These are phyloP conservation scores for Hucho hucho DNA, from an alignment of 2,113 vertebrate genomes.

Conservation along the genomic window DNA sequence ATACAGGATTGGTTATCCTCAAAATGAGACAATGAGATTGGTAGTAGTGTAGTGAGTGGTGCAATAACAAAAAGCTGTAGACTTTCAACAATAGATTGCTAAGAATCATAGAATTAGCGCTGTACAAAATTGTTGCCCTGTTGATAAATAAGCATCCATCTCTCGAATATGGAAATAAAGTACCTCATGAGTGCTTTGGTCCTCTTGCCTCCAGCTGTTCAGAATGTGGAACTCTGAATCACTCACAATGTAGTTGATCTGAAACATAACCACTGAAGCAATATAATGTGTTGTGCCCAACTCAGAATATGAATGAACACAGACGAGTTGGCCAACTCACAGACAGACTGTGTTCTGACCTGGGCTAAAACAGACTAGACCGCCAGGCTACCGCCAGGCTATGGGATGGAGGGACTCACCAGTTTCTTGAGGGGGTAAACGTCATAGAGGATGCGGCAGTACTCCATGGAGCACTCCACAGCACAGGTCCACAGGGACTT, in stretches of 20 bases:
- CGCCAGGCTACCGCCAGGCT: neutral
- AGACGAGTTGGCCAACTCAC: neutral
- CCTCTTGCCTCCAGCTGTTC: conserved; percentile 94
- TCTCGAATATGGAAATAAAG: neutral
- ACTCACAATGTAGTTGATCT: conserved; percentile 97
- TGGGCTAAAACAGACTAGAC: neutral
- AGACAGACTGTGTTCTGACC: neutral
- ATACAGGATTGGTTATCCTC: neutral
- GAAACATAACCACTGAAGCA: conserved; percentile 21
- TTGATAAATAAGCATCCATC: too few relatives aligned
- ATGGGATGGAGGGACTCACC: conserved; percentile 70
- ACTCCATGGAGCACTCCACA: conserved; percentile 97
- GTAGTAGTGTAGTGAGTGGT: neutral
- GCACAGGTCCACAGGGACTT: conserved; percentile 98
- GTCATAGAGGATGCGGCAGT: conserved; percentile 96
- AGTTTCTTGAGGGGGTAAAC: conserved; percentile 92
- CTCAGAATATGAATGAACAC: too few relatives aligned
- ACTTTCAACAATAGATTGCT: too few relatives aligned
- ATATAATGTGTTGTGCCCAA: neutral
- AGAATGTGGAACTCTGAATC: conserved; percentile 95
- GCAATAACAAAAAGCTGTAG: neutral
- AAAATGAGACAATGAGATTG: neutral
- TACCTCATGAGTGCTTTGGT: conserved; percentile 96
- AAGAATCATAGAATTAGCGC: neutral
- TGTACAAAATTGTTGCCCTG: too few relatives aligned